phyloP scores from a whole-genome alignment of 2,113 vertebrate genomes.

The Phainopepla nitens region DNA sequence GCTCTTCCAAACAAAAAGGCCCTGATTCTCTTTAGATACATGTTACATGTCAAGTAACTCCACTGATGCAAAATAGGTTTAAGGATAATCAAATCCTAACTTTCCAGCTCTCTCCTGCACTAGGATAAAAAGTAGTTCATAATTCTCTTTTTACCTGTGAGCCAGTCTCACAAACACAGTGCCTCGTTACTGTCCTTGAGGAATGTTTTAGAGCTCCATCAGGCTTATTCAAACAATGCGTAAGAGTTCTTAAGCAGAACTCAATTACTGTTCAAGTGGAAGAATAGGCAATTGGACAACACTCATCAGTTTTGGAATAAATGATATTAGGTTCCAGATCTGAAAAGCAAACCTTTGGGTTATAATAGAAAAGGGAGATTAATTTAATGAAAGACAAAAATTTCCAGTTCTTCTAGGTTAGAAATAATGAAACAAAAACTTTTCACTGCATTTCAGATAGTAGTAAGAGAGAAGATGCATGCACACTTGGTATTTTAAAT shows the following conservation, averaged over 20 bases:
- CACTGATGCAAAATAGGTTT: neutral
- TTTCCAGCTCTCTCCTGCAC: neutral
- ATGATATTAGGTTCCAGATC: neutral
- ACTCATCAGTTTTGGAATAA: constrained; percentile 14
- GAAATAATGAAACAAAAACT: neutral
- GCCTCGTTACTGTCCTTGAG: neutral
- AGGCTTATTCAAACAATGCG: neutral
- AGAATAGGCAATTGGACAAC: constrained; percentile 25
- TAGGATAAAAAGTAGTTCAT: neutral
- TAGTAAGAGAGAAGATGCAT: neutral
- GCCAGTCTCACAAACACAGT: neutral
- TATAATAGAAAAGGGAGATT: neutral
- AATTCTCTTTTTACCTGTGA: neutral
- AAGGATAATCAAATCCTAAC: neutral
- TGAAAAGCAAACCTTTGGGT: constrained; percentile 30
- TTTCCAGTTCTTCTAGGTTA: neutral
- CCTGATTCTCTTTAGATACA: neutral
- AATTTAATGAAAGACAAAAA: constrained; percentile 2
- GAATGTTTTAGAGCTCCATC: neutral
- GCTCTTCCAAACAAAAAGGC: neutral
- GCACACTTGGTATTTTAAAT: neutral
- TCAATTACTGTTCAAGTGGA: constrained; percentile 27
- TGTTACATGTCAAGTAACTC: neutral
- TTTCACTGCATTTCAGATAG: neutral
- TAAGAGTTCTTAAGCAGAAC: constrained; percentile 20